Conservation (phyloP, 2,113 vertebrate species). For the Parotia lawesii region DNA sequence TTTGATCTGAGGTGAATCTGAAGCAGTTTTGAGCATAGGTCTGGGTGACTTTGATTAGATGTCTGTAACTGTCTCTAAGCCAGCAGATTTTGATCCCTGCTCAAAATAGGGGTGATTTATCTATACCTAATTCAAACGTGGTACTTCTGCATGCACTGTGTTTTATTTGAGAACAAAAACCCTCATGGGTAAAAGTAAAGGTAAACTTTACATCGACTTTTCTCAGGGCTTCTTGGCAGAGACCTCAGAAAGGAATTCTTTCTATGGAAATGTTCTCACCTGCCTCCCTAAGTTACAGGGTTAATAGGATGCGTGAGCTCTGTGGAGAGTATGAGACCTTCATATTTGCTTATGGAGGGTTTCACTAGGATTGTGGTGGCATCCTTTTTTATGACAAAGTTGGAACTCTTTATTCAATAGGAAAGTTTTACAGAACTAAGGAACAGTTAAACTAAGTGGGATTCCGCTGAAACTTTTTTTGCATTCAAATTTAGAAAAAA, state of each 20-base stretch:
- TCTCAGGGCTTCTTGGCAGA: background rate
- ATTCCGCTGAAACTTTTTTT: background rate
- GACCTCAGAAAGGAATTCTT: background rate
- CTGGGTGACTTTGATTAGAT: background rate
- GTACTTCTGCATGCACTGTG: background rate
- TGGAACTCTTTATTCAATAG: background rate
- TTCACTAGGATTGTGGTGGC: background rate
- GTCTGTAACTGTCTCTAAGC: background rate
- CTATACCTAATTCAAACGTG: background rate
- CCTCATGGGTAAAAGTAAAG: background rate
- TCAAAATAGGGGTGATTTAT: background rate
- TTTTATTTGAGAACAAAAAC: background rate
- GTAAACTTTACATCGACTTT: background rate
- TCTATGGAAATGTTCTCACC: background rate
- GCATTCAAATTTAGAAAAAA: background rate
- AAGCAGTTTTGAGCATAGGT: background rate
- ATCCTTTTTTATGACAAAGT: background rate
- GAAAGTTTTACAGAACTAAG: background rate
- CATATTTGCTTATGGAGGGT: background rate
- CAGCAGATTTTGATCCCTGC: background rate
- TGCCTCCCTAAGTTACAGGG: background rate
- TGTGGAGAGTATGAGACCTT: background rate
- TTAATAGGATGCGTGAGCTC: background rate
- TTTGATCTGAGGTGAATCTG: background rate
- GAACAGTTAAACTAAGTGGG: background rate